Evolutionary conservation across 2,797 vertebrate genomes (phyloP).

Genomic region (Xiphorhynchus erythropygius): DNA sequence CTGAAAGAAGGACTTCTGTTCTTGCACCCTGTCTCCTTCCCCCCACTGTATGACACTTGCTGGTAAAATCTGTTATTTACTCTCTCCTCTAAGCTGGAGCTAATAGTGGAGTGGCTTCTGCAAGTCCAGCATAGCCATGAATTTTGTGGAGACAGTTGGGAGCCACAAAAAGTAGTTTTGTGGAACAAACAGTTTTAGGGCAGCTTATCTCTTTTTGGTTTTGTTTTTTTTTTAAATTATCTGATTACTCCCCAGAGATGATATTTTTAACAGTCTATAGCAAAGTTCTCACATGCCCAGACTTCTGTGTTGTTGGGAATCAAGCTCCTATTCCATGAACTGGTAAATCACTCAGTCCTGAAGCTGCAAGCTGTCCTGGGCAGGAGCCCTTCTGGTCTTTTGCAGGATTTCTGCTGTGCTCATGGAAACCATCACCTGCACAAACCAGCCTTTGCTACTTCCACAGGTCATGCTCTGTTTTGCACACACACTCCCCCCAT

Average conservation of each 20-base stretch:
- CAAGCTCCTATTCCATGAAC: neutral
- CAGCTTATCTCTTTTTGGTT: neutral
- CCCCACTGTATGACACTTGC: neutral
- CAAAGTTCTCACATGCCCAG: neutral
- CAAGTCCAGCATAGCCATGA: neutral
- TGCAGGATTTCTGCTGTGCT: neutral
- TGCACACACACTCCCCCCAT: neutral
- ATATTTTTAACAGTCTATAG: neutral
- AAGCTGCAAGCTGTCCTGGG: neutral
- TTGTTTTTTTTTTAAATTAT: neutral
- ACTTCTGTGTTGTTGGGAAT: neutral
- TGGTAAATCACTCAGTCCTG: neutral
- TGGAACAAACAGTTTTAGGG: neutral
- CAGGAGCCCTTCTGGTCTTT: neutral
- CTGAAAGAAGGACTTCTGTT: neutral
- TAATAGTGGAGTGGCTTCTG: neutral
- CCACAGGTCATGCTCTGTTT: neutral
- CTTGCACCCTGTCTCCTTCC: neutral
- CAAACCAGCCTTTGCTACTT: neutral
- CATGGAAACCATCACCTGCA: neutral
- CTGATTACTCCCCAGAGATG: neutral
- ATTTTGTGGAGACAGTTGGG: neutral
- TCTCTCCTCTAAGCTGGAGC: neutral
- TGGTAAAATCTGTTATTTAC: neutral
- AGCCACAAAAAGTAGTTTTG: neutral